Conservation (phyloP, 1,140 invertebrate species). For the Drosophila yakuba region DNA sequence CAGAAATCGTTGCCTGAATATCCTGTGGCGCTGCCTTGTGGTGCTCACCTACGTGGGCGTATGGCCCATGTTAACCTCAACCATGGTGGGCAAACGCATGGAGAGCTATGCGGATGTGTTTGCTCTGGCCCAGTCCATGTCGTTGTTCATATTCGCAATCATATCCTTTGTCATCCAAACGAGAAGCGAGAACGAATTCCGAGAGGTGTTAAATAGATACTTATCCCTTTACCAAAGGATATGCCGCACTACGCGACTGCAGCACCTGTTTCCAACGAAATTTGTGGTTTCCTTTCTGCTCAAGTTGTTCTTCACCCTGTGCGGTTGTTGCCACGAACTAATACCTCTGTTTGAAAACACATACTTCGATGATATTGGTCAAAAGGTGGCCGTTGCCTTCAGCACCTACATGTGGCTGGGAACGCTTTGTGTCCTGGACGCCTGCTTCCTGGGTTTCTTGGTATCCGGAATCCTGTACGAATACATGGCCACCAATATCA, state of each 20-base stretch:
- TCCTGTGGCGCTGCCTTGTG: slow-evolving; percentile 58
- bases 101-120: slow-evolving; percentile 57
- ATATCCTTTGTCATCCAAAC: slow-evolving; percentile 58
- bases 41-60: slow-evolving; percentile 43
- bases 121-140: slow-evolving; percentile 32
- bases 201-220: slow-evolving; percentile 59
- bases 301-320: slow-evolving; percentile 49
- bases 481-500: slow-evolving; percentile 62
- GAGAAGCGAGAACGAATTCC: slow-evolving; percentile 33
- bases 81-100: background rate
- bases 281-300: slow-evolving; percentile 44
- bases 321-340: slow-evolving; percentile 57
- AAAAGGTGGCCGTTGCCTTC: slow-evolving; percentile 7
- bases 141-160: slow-evolving; percentile 54
- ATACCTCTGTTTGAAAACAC: slow-evolving; percentile 19
- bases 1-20: slow-evolving; percentile 34
- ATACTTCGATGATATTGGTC: background rate
- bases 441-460: slow-evolving; percentile 69
- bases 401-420: slow-evolving; percentile 72
- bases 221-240: slow-evolving; percentile 57
- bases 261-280: slow-evolving; percentile 44
- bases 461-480: slow-evolving; percentile 63
- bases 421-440: slow-evolving; percentile 65
- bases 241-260: slow-evolving; percentile 8
- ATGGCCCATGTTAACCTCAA: slow-evolving; percentile 23